phyloP scores from a whole-genome alignment of 2,113 vertebrate species.

The Galemys pyrenaicus region DNA sequence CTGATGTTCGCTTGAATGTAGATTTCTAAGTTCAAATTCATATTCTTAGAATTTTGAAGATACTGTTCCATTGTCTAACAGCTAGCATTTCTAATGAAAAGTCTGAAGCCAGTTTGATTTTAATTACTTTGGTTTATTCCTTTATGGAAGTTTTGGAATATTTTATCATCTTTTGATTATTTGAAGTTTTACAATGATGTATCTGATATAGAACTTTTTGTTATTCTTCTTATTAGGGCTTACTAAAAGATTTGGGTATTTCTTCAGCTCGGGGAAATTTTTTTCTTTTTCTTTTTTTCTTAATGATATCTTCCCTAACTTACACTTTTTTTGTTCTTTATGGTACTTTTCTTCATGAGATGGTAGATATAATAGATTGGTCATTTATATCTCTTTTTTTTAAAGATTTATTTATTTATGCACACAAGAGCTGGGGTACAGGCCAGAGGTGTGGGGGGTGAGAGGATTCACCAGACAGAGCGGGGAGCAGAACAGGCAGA shows the following conservation, averaged over 20 bases:
- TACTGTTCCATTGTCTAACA: neutral
- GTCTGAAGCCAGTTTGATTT: neutral
- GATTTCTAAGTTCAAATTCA: conserved; percentile 52
- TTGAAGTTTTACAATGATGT: conserved; percentile 34
- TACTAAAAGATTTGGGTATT: conserved; percentile 17
- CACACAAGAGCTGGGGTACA: no score
- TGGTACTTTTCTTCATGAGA: conserved; percentile 14
- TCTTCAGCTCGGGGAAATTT: neutral
- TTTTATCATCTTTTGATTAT: conserved; percentile 19
- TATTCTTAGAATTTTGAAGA: conserved; percentile 33
- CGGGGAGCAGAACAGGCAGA: no score
- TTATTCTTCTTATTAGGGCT: neutral
- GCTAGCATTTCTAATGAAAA: conserved; percentile 15
- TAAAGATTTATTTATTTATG: no score
- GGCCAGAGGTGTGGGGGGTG: no score
- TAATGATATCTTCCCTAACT: neutral
- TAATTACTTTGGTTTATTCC: conserved; percentile 26
- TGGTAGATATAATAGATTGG: neutral
- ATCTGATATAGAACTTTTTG: neutral
- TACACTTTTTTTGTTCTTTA: conserved; percentile 11
- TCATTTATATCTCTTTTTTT: no score
- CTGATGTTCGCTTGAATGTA: conserved; percentile 42
- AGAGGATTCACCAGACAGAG: no score
- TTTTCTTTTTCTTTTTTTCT: neutral
- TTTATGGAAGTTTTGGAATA: conserved; percentile 34